phyloP scores from a whole-genome alignment of 2,888 invertebrate species.

The Heteromurus nitidus region DNA sequence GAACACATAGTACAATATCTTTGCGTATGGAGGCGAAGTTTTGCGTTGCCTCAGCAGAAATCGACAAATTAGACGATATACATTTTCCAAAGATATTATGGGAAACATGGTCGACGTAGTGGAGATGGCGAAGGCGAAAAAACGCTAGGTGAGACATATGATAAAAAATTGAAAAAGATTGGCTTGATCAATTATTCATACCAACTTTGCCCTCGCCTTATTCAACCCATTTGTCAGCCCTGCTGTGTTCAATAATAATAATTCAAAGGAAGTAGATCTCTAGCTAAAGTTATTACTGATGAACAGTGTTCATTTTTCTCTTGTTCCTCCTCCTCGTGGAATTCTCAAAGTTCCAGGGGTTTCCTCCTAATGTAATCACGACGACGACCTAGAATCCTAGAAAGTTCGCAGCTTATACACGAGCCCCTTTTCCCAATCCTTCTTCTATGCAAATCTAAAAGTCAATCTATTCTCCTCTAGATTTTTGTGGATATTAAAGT shows the following conservation, averaged over 20 bases:
- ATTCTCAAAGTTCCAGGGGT: not conserved
- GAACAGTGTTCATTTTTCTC: not conserved
- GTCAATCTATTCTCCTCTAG: too few species aligned
- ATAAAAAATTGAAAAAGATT: conserved; percentile 65
- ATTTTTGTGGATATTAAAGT: too few species aligned
- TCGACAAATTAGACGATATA: conserved; percentile 25
- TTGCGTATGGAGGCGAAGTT: too few species aligned
- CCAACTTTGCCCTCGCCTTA: conserved; percentile 58
- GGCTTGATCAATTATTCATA: conserved; percentile 66
- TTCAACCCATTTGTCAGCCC: conserved; percentile 59
- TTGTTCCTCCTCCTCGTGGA: not conserved
- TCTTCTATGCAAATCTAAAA: too few species aligned
- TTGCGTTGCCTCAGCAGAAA: conserved; percentile 15
- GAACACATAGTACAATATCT: too few species aligned
- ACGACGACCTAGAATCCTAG: too few species aligned
- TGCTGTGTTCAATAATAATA: conserved; percentile 50
- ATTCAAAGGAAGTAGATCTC: conserved; percentile 40
- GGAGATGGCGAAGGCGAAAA: conserved; percentile 13
- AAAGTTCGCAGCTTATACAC: too few species aligned
- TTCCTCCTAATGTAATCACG: too few species aligned
- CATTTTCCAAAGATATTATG: not conserved
- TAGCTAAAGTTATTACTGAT: conserved; percentile 20
- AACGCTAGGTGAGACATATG: conserved; percentile 57
- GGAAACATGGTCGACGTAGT: not conserved
- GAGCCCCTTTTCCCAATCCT: too few species aligned